Conservation (phyloP, 1,140 invertebrate genomes). For the Aphaenogaster rudis region DNA sequence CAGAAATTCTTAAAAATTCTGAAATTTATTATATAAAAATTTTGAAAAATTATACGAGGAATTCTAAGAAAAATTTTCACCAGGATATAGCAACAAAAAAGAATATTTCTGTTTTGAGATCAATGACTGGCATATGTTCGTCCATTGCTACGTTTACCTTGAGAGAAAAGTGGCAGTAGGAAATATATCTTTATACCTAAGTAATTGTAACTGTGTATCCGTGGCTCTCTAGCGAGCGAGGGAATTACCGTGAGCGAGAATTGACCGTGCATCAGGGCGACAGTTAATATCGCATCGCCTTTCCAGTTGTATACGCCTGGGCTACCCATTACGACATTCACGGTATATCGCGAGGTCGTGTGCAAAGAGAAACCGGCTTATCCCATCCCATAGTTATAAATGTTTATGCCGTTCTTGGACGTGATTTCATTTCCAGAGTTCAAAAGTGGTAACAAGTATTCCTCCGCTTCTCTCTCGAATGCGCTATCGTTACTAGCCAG, state of each 20-base stretch:
- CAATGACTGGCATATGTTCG: not conserved
- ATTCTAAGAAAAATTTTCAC: no score
- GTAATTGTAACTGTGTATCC: slow-evolving; percentile 52
- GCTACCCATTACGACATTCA: slow-evolving; percentile 86
- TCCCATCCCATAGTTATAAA: slow-evolving; percentile 78
- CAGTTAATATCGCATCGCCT: slow-evolving; percentile 76
- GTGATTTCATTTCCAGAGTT: not conserved
- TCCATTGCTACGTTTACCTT: slow-evolving; percentile 4
- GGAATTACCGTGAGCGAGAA: slow-evolving; percentile 32
- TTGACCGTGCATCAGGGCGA: not conserved
- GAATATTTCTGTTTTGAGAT: not conserved
- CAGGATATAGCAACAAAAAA: not conserved
- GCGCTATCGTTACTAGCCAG: not conserved
- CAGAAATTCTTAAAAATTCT: no score
- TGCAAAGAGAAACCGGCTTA: slow-evolving; percentile 83
- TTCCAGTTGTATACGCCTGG: slow-evolving; percentile 88
- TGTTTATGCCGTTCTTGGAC: not conserved
- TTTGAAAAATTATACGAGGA: no score
- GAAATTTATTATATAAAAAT: no score
- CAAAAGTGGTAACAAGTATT: slow-evolving; percentile 55
- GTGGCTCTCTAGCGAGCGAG: not conserved
- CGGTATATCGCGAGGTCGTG: slow-evolving; percentile 45
- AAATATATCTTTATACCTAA: slow-evolving; percentile 72
- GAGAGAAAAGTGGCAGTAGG: not conserved
- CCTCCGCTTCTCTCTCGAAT: slow-evolving; percentile 61